Conservation (phyloP, 1,140 invertebrate species). For the Heliconius hewitsoni region DNA sequence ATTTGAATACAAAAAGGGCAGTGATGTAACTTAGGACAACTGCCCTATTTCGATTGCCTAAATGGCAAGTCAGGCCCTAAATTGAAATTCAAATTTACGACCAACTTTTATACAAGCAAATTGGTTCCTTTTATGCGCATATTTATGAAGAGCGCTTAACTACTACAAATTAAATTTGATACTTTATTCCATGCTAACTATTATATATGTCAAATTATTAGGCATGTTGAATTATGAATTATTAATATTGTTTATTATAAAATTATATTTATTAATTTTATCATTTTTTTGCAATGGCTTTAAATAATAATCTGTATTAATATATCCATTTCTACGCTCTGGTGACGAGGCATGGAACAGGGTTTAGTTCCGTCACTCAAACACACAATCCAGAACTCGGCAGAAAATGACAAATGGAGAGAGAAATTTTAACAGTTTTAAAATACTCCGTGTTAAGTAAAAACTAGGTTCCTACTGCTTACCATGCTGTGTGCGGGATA, state of each 20-base stretch:
- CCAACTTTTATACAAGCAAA: conserved; percentile 35
- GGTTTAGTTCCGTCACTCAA: no score
- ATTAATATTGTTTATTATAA: not conserved
- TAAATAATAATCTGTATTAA: no score
- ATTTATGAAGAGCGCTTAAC: conserved; percentile 31
- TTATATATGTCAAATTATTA: not conserved
- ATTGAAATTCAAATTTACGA: conserved; percentile 44
- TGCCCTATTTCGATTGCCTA: not conserved
- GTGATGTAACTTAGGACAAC: not conserved
- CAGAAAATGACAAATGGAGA: no score
- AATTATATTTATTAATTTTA: not conserved
- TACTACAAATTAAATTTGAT: conserved; percentile 9
- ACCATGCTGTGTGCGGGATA: no score
- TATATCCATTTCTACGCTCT: no score
- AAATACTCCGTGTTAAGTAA: no score
- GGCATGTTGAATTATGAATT: not conserved
- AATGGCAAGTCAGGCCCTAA: conserved; percentile 18
- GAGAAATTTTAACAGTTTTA: no score
- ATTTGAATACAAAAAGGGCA: not conserved
- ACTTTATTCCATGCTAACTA: not conserved
- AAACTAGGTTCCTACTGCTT: no score
- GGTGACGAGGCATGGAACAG: no score
- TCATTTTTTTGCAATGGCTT: not conserved
- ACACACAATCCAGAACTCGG: no score
- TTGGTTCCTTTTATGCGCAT: conserved; percentile 46